phyloP scores from a whole-genome alignment of 2,797 vertebrate genomes.

The Hippocampus kuda region DNA sequence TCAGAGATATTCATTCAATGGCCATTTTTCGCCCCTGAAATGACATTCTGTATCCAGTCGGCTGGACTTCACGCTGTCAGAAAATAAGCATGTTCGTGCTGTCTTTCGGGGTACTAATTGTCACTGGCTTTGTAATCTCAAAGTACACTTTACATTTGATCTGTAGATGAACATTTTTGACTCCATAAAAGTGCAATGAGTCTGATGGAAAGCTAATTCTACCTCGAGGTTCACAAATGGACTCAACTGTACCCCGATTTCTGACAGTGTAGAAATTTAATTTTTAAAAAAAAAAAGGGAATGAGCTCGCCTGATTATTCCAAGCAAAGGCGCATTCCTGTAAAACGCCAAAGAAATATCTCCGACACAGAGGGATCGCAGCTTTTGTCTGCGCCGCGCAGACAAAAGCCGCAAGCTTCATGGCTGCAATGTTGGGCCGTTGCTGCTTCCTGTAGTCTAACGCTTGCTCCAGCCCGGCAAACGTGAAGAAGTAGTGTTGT shows the following conservation, averaged over 20 bases:
- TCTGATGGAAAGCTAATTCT: neutral
- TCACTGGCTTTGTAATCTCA: neutral
- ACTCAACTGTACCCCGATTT: neutral
- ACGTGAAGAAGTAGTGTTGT: slow-evolving; percentile 63
- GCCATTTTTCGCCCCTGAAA: neutral
- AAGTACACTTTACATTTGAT: neutral
- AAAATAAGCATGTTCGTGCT: neutral
- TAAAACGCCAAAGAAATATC: slow-evolving; percentile 30
- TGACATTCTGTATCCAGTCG: neutral
- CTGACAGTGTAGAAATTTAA: neutral
- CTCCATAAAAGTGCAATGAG: neutral
- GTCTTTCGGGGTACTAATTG: neutral
- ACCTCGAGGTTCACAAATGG: neutral
- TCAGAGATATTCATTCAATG: slow-evolving; percentile 31
- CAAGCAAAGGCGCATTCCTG: slow-evolving; percentile 1
- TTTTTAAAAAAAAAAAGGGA: neutral
- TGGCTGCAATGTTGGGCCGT: slow-evolving; percentile 31
- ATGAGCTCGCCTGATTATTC: neutral
- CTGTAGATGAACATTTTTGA: neutral
- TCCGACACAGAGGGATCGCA: slow-evolving; percentile 18
- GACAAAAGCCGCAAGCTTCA: slow-evolving; percentile 19
- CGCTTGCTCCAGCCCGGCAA: slow-evolving; percentile 69
- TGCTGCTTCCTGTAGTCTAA: slow-evolving; percentile 71
- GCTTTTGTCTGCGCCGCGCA: slow-evolving; percentile 31
- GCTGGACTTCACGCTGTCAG: neutral